Base-by-base conservation (phyloP, 2,888 invertebrate species). In the Artemia sinica region DNA sequence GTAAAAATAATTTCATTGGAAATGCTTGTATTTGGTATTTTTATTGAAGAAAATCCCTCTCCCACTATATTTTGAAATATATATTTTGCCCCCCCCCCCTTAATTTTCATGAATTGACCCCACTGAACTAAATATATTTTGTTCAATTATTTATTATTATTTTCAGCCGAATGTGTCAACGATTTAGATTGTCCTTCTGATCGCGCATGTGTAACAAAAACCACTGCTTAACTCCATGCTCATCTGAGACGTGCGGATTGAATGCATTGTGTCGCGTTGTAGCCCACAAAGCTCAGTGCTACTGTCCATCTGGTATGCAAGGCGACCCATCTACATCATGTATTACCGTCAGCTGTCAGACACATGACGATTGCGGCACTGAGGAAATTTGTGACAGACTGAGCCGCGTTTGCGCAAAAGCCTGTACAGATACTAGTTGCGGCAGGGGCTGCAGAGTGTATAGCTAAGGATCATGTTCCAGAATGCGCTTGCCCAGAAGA, bases 321-420 rank as follows among this genome's bases (percentile, higher is more conserved):
- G 92, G 92, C 66, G 86, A 92, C 79, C 87, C 92, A 7, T 84
- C 87, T 75, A 81, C 84, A n/a, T 81, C 81, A 67, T 92, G 92
- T 67, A 86, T 91, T 70, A 84, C 86, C 2, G 88, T 87, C 10
- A 83, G 87, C 65, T 91, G 91, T 73, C 89, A 89, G 75, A 90
- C 89, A 77, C 90, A 91, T 75, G 89, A 91, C 75, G 91, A 92
- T 75, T 92, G 91, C 74, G 87, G 87, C 50, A 86, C 88, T 74
- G 83, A 87, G 72, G 90, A 91, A 77, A 84, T 87, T 51, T 92
- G 91, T 77, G 88, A 91, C 75, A 82, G 89, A 71, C 80, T 90
- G 13, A 91, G 91, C 76, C 82, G 89, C 73, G 83, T 89, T 0
- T 91, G 92, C 75, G 83, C 83, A 85, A 80, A 84, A 85, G 90